These are phyloP conservation scores for Merops nubicus DNA, from an alignment of 2,113 vertebrate species.

Conservation along the genomic window DNA sequence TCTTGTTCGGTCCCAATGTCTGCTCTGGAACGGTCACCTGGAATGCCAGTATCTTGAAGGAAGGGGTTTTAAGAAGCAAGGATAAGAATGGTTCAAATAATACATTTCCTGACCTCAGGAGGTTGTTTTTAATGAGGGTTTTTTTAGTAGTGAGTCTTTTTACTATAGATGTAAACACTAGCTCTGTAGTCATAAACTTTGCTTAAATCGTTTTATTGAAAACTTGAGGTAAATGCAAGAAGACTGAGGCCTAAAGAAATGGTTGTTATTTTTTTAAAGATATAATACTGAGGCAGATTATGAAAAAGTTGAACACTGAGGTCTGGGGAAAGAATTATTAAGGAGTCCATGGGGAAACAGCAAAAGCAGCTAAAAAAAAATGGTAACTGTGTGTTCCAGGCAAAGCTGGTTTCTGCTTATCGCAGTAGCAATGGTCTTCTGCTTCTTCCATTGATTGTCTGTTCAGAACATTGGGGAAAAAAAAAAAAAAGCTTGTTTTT, in stretches of 20 bases:
- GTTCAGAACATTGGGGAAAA: accelerated
- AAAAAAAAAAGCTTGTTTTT: neutral
- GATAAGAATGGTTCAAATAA: neutral
- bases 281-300: neutral
- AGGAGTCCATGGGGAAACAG: neutral
- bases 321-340: neutral
- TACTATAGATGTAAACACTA: neutral
- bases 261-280: neutral
- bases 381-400: neutral
- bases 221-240: neutral
- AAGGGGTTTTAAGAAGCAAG: neutral
- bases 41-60: neutral
- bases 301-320: neutral
- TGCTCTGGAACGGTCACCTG: neutral
- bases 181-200: neutral
- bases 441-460: neutral
- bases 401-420: neutral
- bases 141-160: neutral
- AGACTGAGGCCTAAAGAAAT: neutral
- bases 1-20: neutral
- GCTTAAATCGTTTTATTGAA: neutral
- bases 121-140: neutral
- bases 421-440: accelerated
- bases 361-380: neutral
- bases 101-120: neutral